A percentile compares a stretch with the other conserved stretches of the same genome.
These are phyloP conservation scores for Diarsia brunnea DNA, from an alignment of 2,888 invertebrate genomes.

Conservation along the genomic window DNA sequence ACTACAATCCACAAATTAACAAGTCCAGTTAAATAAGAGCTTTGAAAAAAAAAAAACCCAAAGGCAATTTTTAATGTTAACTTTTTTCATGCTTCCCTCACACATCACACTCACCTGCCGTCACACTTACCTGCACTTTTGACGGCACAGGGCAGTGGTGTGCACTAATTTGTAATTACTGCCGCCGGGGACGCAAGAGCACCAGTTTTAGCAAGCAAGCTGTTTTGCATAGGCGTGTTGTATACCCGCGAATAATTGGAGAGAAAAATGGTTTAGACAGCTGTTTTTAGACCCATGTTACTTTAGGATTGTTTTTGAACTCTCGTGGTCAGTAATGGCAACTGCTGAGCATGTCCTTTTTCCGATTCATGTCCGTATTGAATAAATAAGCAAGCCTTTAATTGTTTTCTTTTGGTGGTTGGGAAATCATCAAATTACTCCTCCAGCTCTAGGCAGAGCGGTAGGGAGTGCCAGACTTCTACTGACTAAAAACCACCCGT, in stretches of 20 bases:
- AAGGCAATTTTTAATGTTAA: neutral
- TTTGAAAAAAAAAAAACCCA: neutral
- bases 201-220: slow-evolving; percentile 54
- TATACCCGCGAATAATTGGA: slow-evolving; percentile 33
- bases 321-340: neutral
- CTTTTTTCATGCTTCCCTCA: slow-evolving; percentile 17
- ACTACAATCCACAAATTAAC: neutral
- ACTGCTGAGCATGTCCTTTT: too few relatives aligned
- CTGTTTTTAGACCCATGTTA: neutral
- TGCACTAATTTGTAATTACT: slow-evolving; percentile 85
- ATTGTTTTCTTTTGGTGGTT: too few relatives aligned
- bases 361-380: too few relatives aligned
- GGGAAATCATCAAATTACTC: too few relatives aligned
- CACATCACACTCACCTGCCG: slow-evolving; percentile 68
- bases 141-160: slow-evolving; percentile 73
- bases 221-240: slow-evolving; percentile 42
- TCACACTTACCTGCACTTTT: slow-evolving; percentile 81
- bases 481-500: too few relatives aligned
- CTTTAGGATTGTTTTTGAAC: neutral
- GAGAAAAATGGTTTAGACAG: neutral
- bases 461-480: too few relatives aligned
- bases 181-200: slow-evolving; percentile 49
- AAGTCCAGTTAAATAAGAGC: neutral
- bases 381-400: too few relatives aligned
- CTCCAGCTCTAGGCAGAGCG: too few relatives aligned